Evolutionary conservation across 2,113 vertebrate species (phyloP).

Genomic region (Scartelaos histophorus): DNA sequence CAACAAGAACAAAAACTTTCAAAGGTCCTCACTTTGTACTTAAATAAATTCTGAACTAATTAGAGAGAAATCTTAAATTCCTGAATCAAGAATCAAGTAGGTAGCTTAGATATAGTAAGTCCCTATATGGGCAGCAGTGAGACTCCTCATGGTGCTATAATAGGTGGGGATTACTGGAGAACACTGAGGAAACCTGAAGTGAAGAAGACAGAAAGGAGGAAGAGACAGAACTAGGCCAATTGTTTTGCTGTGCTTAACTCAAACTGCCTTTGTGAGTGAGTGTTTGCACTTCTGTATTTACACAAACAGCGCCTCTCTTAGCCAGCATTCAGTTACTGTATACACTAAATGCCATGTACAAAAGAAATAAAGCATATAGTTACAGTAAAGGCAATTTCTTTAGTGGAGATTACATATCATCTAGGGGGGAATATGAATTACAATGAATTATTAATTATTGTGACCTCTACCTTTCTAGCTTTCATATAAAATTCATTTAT

Average conservation of each 20-base stretch:
- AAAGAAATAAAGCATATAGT: background rate
- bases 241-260: constrained; percentile 65
- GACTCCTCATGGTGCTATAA: constrained; percentile 64
- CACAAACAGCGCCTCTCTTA: constrained; percentile 23
- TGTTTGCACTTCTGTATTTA: constrained; percentile 29
- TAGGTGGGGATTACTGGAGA: constrained; percentile 65
- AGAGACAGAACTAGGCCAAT: constrained; percentile 73
- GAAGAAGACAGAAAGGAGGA: constrained; percentile 50
- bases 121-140: constrained; percentile 45
- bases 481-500: no score
- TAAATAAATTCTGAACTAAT: constrained; percentile 28
- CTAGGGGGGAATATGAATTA: background rate
- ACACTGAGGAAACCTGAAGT: constrained; percentile 61
- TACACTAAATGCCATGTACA: background rate
- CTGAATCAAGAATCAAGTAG: constrained; percentile 46
- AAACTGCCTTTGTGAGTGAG: constrained; percentile 38
- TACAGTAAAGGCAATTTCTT: background rate
- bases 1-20: constrained; percentile 2
- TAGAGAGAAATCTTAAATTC: constrained; percentile 45
- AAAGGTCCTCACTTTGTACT: constrained; percentile 17
- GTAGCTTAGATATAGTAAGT: constrained; percentile 59
- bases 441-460: background rate
- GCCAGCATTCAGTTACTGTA: constrained; percentile 4
- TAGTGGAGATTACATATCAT: background rate
- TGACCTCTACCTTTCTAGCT: background rate